A percentile compares a stretch with the other conserved stretches of the same genome.
Evolutionary conservation across 2,888 invertebrate species (phyloP).

Genomic region (Platycheirus albimanus): DNA sequence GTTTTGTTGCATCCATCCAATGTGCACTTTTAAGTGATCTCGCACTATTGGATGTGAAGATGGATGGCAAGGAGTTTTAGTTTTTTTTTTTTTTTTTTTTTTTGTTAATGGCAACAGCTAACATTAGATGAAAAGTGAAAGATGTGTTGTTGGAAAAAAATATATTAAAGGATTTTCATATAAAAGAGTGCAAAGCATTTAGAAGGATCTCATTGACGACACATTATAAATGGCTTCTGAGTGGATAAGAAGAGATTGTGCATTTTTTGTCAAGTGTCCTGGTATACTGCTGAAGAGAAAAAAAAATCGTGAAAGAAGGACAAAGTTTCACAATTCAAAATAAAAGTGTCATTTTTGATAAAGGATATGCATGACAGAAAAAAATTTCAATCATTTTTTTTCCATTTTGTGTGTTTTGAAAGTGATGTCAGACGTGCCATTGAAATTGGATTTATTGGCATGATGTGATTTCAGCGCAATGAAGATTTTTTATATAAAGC

Average conservation of each 20-base stretch:
- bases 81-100: conserved; percentile 1
- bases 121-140: conserved; percentile 2
- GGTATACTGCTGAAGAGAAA: background rate
- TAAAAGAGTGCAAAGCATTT: conserved; percentile 61
- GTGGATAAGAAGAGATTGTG: conserved; percentile 61
- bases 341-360: conserved; percentile 38
- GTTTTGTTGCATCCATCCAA: conserved; percentile 53
- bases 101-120: background rate
- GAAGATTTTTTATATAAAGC: too few relatives aligned
- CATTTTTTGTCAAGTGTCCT: conserved; percentile 4
- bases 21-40: conserved; percentile 66
- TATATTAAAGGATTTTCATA: conserved; percentile 42
- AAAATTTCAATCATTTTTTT: conserved; percentile 4
- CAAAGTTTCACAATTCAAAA: conserved; percentile 26
- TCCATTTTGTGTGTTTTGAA: background rate
- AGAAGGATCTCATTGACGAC: conserved; percentile 65
- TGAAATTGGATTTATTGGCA: conserved; percentile 21
- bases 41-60: conserved; percentile 38
- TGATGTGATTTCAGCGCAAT: conserved; percentile 26
- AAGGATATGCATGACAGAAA: conserved; percentile 1
- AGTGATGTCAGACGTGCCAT: background rate
- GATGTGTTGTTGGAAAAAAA: conserved; percentile 32
- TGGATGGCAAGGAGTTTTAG: background rate
- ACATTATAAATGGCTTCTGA: conserved; percentile 69
- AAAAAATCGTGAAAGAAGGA: background rate